Conservation (phyloP, 2,888 invertebrate genomes). For the Ophioninae sp. region DNA sequence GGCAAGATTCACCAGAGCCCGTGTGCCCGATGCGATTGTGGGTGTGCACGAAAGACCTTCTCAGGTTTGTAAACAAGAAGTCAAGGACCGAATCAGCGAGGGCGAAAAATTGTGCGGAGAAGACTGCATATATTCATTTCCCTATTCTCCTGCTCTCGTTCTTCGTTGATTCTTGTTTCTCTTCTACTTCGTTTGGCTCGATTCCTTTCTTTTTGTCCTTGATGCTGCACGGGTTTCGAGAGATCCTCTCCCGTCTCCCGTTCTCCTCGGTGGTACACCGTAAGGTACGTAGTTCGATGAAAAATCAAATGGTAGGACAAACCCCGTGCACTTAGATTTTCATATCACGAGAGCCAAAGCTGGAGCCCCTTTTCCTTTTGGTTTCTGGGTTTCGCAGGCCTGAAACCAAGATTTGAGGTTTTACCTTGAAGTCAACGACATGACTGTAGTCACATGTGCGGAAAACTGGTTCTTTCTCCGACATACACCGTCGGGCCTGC, state of each 20-base stretch:
- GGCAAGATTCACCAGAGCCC: slow-evolving; percentile 34
- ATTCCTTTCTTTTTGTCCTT: neutral
- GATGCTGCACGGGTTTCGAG: slow-evolving; percentile 19
- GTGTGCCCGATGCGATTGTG: slow-evolving; percentile 37
- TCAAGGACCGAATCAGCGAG: slow-evolving; percentile 60
- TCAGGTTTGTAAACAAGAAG: slow-evolving; percentile 64
- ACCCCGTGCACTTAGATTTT: slow-evolving; percentile 38
- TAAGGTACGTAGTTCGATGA: slow-evolving; percentile 7
- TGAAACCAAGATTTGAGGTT: neutral
- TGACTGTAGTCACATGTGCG: slow-evolving; percentile 1
- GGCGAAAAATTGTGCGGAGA: slow-evolving; percentile 41
- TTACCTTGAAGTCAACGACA: neutral
- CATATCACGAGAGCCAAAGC: slow-evolving; percentile 18
- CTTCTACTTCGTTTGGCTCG: slow-evolving; percentile 7
- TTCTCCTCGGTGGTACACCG: slow-evolving; percentile 25
- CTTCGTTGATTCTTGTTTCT: slow-evolving; percentile 20
- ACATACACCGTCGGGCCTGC: slow-evolving; percentile 30
- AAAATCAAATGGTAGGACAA: slow-evolving; percentile 38
- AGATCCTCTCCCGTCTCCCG: slow-evolving; percentile 7
- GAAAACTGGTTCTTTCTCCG: slow-evolving; percentile 1
- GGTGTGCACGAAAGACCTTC: slow-evolving; percentile 51
- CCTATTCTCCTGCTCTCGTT: slow-evolving; percentile 27
- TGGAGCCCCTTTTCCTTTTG: slow-evolving; percentile 24
- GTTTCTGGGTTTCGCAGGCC: slow-evolving; percentile 27
- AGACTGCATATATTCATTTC: slow-evolving; percentile 36